Conservation (phyloP, 2,888 invertebrate species). For the Aleiodes testaceus region DNA sequence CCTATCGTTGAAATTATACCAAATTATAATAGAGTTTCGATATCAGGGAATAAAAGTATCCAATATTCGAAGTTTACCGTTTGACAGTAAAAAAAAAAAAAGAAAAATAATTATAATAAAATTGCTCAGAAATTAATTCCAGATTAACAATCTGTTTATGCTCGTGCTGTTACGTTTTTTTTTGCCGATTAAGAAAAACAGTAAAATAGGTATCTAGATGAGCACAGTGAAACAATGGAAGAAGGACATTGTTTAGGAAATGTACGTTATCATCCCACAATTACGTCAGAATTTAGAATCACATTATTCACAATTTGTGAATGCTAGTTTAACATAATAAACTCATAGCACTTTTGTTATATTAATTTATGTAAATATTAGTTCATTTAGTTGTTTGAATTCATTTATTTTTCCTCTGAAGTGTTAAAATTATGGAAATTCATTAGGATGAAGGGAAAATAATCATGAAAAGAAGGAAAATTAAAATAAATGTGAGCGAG, state of each 20-base stretch:
- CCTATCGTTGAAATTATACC: conserved; percentile 41
- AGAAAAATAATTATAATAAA: conserved; percentile 38
- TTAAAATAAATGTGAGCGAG: conserved; percentile 37
- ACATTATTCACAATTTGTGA: conserved; percentile 56
- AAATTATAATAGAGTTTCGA: conserved; percentile 38
- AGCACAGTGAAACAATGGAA: conserved; percentile 40
- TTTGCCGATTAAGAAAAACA: neutral
- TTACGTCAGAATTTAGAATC: conserved; percentile 56
- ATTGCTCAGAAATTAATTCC: conserved; percentile 53
- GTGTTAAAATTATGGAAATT: neutral
- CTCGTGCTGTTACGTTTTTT: conserved; percentile 21
- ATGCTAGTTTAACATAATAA: conserved; percentile 58
- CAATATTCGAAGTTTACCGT: conserved; percentile 44
- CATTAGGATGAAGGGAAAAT: neutral
- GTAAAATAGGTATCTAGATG: conserved; percentile 30
- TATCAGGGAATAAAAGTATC: conserved; percentile 44
- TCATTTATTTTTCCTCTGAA: conserved; percentile 39
- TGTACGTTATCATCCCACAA: conserved; percentile 45
- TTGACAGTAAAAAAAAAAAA: conserved; percentile 41
- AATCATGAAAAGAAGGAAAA: neutral
- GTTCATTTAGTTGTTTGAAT: conserved; percentile 53
- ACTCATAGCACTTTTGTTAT: conserved; percentile 60
- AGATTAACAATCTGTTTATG: conserved; percentile 44
- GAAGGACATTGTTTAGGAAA: conserved; percentile 19
- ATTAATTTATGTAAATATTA: conserved; percentile 67